Conservation (phyloP, 2,797 vertebrate species). For the Mormyrops boulengeri region DNA sequence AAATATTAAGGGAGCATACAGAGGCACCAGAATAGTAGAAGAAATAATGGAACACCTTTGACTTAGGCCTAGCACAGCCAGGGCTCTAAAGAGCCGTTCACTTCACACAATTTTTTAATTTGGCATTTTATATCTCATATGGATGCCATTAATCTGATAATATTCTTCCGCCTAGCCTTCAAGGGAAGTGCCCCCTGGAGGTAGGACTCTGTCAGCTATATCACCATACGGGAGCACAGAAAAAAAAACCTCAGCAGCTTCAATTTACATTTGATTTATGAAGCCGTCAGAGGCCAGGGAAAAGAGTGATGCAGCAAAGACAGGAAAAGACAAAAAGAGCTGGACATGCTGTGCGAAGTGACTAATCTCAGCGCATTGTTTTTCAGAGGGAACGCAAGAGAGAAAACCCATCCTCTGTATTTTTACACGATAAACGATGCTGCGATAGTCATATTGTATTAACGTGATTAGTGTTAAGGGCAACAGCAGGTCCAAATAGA, state of each 20-base stretch:
- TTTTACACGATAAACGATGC: not conserved
- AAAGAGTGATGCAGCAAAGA: not conserved
- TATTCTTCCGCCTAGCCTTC: not conserved
- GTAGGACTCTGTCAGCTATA: not conserved
- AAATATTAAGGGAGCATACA: not conserved
- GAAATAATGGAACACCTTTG: not conserved
- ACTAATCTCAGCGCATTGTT: not conserved
- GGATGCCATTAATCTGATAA: slow-evolving; percentile 9
- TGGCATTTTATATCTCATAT: slow-evolving; percentile 11
- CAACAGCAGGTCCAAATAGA: not conserved
- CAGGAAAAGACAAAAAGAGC: not conserved
- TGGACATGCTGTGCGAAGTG: not conserved
- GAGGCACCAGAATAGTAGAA: not conserved
- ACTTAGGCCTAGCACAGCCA: not conserved
- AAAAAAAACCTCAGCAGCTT: not conserved
- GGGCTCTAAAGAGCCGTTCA: not conserved
- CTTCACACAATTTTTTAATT: not conserved
- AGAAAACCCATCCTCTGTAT: not conserved
- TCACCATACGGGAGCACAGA: not conserved
- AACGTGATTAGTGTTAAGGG: not conserved
- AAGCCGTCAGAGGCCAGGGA: not conserved
- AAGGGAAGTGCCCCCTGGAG: not conserved
- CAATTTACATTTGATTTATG: not conserved
- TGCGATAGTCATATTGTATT: not conserved
- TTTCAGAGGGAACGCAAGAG: not conserved